A percentile compares a stretch with the other conserved stretches of the same genome.
phyloP scores from a whole-genome alignment of 2,797 vertebrate genomes.

The Alca torda region DNA sequence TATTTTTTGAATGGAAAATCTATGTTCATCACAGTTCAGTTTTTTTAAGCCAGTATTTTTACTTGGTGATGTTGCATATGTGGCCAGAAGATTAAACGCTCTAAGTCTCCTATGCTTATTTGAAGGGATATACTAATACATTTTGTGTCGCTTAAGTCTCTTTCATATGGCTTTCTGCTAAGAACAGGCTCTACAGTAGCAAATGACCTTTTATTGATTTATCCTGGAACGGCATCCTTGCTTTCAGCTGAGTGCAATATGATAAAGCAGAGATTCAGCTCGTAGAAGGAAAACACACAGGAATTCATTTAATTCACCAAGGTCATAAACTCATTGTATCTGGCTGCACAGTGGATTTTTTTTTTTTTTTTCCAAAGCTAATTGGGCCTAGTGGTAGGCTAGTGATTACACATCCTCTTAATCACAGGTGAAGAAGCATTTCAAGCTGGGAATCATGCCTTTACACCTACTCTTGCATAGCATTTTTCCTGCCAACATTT shows the following conservation, averaged over 20 bases:
- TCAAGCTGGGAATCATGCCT: slow-evolving; percentile 20
- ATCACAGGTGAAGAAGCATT: slow-evolving; percentile 5
- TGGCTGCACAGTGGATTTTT: not conserved
- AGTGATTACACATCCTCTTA: slow-evolving; percentile 31
- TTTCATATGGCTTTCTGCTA: not conserved
- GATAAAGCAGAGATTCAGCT: not conserved
- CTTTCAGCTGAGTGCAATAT: not conserved
- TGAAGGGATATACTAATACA: not conserved
- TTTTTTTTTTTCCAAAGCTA: not conserved
- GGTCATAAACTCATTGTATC: not conserved
- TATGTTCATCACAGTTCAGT: not conserved
- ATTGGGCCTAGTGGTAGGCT: not conserved
- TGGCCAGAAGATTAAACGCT: not conserved
- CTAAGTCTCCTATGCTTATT: not conserved
- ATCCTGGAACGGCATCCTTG: not conserved
- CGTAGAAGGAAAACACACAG: not conserved
- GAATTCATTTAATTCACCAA: not conserved
- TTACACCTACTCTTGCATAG: not conserved
- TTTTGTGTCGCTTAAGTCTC: not conserved
- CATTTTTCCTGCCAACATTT: not conserved
- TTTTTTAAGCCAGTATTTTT: not conserved
- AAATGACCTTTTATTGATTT: not conserved
- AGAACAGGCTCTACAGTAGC: not conserved
- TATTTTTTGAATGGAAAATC: not conserved
- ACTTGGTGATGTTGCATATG: not conserved